Conservation (phyloP, 2,888 invertebrate genomes). For the Acronicta leporina region DNA sequence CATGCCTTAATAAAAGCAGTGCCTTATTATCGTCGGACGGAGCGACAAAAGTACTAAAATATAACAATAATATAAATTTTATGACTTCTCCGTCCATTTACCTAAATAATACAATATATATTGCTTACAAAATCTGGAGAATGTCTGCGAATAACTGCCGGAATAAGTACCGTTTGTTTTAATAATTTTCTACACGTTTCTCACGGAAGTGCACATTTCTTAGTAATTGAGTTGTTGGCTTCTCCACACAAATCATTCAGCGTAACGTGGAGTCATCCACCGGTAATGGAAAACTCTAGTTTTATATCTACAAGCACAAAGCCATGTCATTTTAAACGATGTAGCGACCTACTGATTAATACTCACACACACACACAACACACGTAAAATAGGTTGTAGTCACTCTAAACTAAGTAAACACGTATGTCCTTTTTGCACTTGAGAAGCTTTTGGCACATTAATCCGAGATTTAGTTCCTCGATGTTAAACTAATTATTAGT, state of each 20-base stretch:
- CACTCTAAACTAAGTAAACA: constrained; percentile 13
- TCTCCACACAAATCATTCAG: constrained; percentile 71
- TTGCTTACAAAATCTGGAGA: constrained; percentile 7
- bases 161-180: constrained; percentile 51
- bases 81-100: neutral
- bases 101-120: neutral
- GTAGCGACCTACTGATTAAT: constrained; percentile 38
- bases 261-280: constrained; percentile 61
- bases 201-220: constrained; percentile 56
- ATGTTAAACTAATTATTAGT: constrained; percentile 31
- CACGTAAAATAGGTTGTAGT: constrained; percentile 6
- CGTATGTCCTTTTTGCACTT: constrained; percentile 26
- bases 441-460: constrained; percentile 31
- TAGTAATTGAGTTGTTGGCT: constrained; percentile 52
- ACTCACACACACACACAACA: constrained; percentile 24
- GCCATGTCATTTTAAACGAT: constrained; percentile 36
- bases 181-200: constrained; percentile 53
- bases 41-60: neutral
- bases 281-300: constrained; percentile 83
- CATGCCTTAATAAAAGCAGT: no score
- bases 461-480: constrained; percentile 26
- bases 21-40: no score
- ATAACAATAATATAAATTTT: neutral
- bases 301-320: constrained; percentile 50
- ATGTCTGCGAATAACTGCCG: constrained; percentile 29